Conservation (phyloP, 2,888 invertebrate genomes). For the Mesochorus sp. region DNA sequence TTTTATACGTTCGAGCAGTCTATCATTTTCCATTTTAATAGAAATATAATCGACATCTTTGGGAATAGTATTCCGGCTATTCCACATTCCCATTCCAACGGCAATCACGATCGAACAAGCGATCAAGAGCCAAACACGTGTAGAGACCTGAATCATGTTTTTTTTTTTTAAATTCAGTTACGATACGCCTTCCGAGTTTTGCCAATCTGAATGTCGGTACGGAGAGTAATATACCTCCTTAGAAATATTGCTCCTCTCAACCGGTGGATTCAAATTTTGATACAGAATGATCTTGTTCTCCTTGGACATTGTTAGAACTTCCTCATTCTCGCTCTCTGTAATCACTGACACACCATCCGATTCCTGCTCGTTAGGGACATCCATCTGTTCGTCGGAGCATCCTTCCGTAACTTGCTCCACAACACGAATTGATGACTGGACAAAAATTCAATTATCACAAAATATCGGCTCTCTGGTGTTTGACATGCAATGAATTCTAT, state of each 20-base stretch:
- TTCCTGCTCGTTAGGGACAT: conserved; percentile 42
- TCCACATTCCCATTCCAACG: conserved; percentile 23
- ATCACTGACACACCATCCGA: conserved; percentile 63
- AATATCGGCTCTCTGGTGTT: not conserved
- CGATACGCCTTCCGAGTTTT: not conserved
- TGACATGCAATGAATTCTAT: not conserved
- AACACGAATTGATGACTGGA: not conserved
- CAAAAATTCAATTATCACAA: no score
- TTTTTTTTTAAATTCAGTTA: not conserved
- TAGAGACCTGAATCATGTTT: conserved; percentile 36
- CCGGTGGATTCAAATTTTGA: not conserved
- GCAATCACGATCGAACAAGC: conserved; percentile 41
- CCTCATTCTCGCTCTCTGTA: conserved; percentile 55
- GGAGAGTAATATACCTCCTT: conserved; percentile 38
- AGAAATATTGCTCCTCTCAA: not conserved
- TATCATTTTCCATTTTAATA: conserved; percentile 23
- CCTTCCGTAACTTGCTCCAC: conserved; percentile 1
- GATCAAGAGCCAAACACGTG: conserved; percentile 33
- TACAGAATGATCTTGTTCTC: conserved; percentile 3
- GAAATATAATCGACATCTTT: conserved; percentile 13
- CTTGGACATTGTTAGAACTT: not conserved
- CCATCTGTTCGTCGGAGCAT: not conserved
- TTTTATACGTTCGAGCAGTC: conserved; percentile 16
- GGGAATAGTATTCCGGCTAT: not conserved
- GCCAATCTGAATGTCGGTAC: conserved; percentile 12